Percentiles rank a stretch among this genome's conserved stretches.
These are phyloP conservation scores for Eupithecia dodoneata DNA, from an alignment of 2,888 invertebrate genomes.

Conservation along the genomic window DNA sequence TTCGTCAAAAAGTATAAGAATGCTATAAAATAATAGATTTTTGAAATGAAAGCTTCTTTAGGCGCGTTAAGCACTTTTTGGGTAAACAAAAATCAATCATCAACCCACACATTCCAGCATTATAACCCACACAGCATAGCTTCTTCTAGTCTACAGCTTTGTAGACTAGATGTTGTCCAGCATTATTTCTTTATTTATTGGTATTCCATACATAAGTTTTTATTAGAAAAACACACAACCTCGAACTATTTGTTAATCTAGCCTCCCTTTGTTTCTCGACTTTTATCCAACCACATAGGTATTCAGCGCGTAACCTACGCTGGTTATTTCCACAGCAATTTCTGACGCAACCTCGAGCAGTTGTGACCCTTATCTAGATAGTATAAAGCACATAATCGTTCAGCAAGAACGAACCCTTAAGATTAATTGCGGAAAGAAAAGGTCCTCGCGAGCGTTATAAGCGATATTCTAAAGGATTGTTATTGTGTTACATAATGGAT, in stretches of 20 bases:
- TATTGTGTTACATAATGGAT: constrained; percentile 41
- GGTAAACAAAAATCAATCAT: no score
- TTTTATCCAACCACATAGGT: constrained; percentile 32
- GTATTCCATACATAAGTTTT: background rate
- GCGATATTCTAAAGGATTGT: constrained; percentile 43
- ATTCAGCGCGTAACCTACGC: constrained; percentile 32
- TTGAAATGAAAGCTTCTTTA: no score
- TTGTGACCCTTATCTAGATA: constrained; percentile 21
- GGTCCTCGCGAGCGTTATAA: constrained; percentile 38
- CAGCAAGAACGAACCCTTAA: constrained; percentile 20
- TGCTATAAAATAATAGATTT: no score
- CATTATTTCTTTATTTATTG: no score
- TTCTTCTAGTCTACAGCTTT: no score
- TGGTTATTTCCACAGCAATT: constrained; percentile 25
- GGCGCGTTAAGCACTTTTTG: no score
- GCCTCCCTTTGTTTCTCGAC: constrained; percentile 16
- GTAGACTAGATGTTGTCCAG: no score
- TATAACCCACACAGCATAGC: no score
- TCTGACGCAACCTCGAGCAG: constrained; percentile 5
- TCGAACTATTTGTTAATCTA: constrained; percentile 2
- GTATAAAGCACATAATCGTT: constrained; percentile 32
- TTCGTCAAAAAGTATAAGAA: no score
- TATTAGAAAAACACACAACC: background rate
- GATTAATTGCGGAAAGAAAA: constrained; percentile 42
- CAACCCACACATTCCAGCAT: no score